Conservation (phyloP, 1,140 invertebrate species). For the Drosophila lowei region DNA sequence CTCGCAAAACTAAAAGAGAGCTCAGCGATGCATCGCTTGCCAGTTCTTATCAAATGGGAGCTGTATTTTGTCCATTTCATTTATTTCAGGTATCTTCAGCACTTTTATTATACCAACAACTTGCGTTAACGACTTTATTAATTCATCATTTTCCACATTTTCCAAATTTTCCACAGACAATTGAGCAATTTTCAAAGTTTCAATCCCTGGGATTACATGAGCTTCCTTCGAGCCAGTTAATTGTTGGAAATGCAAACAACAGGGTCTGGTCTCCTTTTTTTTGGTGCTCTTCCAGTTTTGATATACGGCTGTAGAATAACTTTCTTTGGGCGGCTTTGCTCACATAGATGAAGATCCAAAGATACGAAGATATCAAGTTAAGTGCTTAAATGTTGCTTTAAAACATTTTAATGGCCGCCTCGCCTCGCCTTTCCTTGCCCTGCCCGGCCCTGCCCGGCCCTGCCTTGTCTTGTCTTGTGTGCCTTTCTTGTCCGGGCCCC, state of each 20-base stretch:
- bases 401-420: slow-evolving; percentile 80
- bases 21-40: no score
- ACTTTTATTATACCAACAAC: neutral
- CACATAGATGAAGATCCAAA: slow-evolving; percentile 59
- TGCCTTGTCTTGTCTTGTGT: no score
- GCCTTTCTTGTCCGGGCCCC: slow-evolving; percentile 11
- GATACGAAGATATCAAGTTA: slow-evolving; percentile 74
- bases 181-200: slow-evolving; percentile 50
- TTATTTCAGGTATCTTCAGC: neutral
- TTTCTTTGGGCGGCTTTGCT: slow-evolving; percentile 45
- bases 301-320: slow-evolving; percentile 48
- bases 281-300: slow-evolving; percentile 16
- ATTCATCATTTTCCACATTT: slow-evolving; percentile 6
- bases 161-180: slow-evolving; percentile 28
- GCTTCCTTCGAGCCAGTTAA: slow-evolving; percentile 47
- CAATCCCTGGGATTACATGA: slow-evolving; percentile 18
- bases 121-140: slow-evolving; percentile 40
- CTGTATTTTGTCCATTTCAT: neutral
- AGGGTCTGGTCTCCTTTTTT: slow-evolving; percentile 27
- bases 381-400: slow-evolving; percentile 79
- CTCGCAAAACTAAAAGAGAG: no score
- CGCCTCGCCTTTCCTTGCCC: slow-evolving; percentile 27
- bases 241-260: slow-evolving; percentile 67
- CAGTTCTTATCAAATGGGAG: neutral
- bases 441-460: neutral